These are phyloP conservation scores for Parthenolecanium corni DNA, from an alignment of 2,888 invertebrate genomes.

Conservation along the genomic window DNA sequence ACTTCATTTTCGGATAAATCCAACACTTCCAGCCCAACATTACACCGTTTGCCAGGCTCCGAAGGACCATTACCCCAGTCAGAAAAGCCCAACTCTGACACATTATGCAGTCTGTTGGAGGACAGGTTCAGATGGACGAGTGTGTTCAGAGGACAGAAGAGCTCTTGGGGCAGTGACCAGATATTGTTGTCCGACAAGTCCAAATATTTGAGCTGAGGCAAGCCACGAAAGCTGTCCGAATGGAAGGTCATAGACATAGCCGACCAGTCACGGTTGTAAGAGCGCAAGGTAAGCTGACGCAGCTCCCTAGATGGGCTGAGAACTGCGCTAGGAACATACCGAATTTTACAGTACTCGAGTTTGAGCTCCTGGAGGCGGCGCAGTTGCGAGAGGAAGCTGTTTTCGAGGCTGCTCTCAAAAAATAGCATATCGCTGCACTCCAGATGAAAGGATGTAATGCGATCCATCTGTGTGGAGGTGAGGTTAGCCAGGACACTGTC, in stretches of 20 bases:
- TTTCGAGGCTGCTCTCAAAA: slow-evolving; percentile 56
- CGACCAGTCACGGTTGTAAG: slow-evolving; percentile 74
- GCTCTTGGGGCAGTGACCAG: slow-evolving; percentile 74
- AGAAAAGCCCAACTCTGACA: slow-evolving; percentile 60
- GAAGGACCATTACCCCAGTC: slow-evolving; percentile 58
- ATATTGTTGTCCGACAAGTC: slow-evolving; percentile 81
- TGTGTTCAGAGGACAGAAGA: slow-evolving; percentile 66
- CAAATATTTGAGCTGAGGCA: slow-evolving; percentile 66
- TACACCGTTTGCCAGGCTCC: slow-evolving; percentile 56
- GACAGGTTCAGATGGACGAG: slow-evolving; percentile 60
- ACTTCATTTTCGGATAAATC: slow-evolving; percentile 79
- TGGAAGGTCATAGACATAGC: slow-evolving; percentile 73
- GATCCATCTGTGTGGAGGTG: slow-evolving; percentile 54
- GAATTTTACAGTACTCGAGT: slow-evolving; percentile 76
- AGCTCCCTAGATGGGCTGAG: slow-evolving; percentile 69
- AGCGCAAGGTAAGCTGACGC: slow-evolving; percentile 70
- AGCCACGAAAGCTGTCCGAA: slow-evolving; percentile 61
- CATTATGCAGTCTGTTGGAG: slow-evolving; percentile 64
- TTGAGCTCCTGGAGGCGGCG: slow-evolving; percentile 61
- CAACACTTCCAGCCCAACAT: slow-evolving; percentile 45
- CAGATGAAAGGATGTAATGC: slow-evolving; percentile 53
- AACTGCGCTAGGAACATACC: slow-evolving; percentile 67
- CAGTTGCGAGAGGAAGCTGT: slow-evolving; percentile 36
- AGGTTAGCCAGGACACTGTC: slow-evolving; percentile 57
- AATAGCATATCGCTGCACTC: slow-evolving; percentile 64